Evolutionary conservation across 1,140 invertebrate genomes (phyloP).

Genomic region (Cydia fagiglandana): DNA sequence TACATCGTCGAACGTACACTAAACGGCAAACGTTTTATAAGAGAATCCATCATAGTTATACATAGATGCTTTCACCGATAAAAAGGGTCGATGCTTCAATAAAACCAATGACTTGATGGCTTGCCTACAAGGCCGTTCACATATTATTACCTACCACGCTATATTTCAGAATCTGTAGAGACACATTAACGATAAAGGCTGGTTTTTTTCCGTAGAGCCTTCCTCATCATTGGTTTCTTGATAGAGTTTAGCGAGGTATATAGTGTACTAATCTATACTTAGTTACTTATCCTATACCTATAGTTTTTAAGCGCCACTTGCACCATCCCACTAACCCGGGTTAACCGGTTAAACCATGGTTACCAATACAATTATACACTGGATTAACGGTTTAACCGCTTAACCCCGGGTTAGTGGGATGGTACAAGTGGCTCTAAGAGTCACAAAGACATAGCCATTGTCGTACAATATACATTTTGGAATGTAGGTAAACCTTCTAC

Average conservation of each 20-base stretch:
- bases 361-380: too few species aligned
- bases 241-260: not conserved
- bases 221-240: not conserved
- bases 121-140: slow-evolving; percentile 11
- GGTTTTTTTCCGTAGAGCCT: not conserved
- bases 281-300: too few species aligned
- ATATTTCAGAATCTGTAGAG: slow-evolving; percentile 19
- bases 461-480: too few species aligned
- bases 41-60: slow-evolving; percentile 24
- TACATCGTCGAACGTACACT: not conserved
- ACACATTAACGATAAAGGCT: not conserved
- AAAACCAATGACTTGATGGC: slow-evolving; percentile 26
- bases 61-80: slow-evolving; percentile 11
- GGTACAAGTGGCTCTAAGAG: too few species aligned
- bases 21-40: slow-evolving; percentile 1
- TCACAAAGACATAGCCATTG: too few species aligned
- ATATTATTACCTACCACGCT: slow-evolving; percentile 15
- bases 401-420: too few species aligned
- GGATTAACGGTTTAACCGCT: too few species aligned
- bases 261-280: too few species aligned
- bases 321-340: too few species aligned
- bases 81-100: slow-evolving; percentile 25
- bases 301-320: too few species aligned
- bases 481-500: too few species aligned
- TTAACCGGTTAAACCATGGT: too few species aligned